Evolutionary conservation across 2,797 vertebrate species (phyloP).

Genomic region (Morelia viridis): DNA sequence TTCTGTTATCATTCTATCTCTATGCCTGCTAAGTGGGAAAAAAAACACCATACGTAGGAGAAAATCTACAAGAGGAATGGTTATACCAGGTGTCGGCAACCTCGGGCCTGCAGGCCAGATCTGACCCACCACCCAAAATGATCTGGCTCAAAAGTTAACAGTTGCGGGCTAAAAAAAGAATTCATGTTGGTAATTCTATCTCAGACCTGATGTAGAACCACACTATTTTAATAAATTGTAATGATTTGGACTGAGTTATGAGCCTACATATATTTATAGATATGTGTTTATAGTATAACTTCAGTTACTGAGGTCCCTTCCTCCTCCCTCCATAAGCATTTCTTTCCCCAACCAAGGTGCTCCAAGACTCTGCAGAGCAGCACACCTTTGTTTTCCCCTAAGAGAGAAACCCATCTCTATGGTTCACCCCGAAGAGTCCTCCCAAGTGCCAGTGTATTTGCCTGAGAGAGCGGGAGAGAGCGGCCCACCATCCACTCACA

Average conservation of each 20-base stretch:
- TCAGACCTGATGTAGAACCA: not conserved
- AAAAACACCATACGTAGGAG: not conserved
- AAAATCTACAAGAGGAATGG: not conserved
- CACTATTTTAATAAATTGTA: not conserved
- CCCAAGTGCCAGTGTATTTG: not conserved
- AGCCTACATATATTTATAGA: not conserved
- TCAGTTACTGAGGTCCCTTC: not conserved
- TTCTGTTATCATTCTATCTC: not conserved
- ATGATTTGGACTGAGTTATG: not conserved
- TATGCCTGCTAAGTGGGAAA: not conserved
- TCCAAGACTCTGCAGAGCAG: not conserved
- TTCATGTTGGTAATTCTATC: not conserved
- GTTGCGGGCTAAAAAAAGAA: not conserved
- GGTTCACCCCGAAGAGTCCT: not conserved
- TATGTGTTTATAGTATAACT: not conserved
- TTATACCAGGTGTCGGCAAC: not conserved
- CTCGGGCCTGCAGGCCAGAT: not conserved
- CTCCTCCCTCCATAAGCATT: not conserved
- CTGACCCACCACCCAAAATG: no score
- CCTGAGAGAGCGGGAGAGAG: not conserved
- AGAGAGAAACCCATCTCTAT: not conserved
- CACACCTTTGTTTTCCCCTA: not conserved
- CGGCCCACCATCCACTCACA: not conserved
- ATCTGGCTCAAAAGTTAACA: not conserved
- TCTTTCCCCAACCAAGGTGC: not conserved